These are phyloP conservation scores for Parazoanthus atlanticus DNA, from an alignment of 92 coral and sea anemone species.

Conservation along the genomic window DNA sequence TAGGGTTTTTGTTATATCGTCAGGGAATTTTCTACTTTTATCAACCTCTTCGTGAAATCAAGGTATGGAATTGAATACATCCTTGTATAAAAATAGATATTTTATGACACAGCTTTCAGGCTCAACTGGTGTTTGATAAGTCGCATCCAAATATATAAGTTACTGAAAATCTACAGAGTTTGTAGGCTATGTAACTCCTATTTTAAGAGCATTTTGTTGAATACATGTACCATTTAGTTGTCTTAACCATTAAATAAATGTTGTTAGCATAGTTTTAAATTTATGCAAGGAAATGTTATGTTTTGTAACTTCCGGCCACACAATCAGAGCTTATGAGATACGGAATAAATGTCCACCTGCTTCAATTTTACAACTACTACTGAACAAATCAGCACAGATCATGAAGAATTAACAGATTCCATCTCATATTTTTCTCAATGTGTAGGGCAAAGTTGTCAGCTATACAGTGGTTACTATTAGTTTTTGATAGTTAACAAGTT, in stretches of 20 bases:
- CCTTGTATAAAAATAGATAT: neutral
- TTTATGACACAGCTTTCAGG: neutral
- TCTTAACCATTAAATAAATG: neutral
- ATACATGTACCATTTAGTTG: neutral
- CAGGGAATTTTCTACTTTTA: neutral
- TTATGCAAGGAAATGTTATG: neutral
- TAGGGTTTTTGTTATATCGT: neutral
- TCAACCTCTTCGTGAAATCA: neutral
- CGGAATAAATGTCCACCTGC: neutral
- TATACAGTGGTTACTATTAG: too few species aligned
- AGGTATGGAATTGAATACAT: neutral
- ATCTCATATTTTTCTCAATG: neutral
- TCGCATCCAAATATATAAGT: neutral
- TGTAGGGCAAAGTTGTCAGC: neutral
- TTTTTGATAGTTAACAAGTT: too few species aligned
- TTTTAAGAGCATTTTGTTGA: too few species aligned
- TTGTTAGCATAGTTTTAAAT: neutral
- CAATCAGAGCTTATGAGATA: neutral
- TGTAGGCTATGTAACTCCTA: too few species aligned
- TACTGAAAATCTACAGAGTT: neutral
- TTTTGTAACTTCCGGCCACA: neutral
- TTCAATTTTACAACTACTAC: neutral
- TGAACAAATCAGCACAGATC: neutral
- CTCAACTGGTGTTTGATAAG: neutral
- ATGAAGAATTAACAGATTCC: neutral